Evolutionary conservation across 2,797 vertebrate genomes (phyloP).

Genomic region (Lacerta bilineata): DNA sequence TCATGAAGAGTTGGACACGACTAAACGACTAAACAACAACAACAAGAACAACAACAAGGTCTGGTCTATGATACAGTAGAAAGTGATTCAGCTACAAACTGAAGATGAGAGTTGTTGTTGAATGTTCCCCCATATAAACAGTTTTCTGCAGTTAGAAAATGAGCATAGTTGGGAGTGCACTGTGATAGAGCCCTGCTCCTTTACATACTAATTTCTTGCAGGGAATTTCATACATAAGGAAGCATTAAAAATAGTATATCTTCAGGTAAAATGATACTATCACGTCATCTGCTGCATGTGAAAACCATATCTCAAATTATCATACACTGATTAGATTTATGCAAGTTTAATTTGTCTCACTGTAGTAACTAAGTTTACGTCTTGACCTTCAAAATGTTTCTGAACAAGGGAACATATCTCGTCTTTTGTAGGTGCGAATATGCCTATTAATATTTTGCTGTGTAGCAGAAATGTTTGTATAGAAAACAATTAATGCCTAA

Average conservation of each 20-base stretch:
- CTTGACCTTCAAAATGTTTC: slow-evolving; percentile 30
- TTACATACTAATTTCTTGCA: neutral
- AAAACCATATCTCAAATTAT: neutral
- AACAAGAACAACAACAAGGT: neutral
- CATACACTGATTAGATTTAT: neutral
- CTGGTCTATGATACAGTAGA: neutral
- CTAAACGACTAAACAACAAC: too few species aligned
- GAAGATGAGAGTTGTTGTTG: neutral
- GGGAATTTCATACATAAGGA: neutral
- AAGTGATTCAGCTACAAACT: neutral
- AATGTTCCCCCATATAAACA: neutral
- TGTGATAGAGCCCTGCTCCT: neutral
- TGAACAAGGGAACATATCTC: slow-evolving; percentile 17
- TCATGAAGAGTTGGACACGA: too few species aligned
- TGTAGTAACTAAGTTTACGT: neutral
- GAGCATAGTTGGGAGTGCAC: neutral
- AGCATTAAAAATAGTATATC: neutral
- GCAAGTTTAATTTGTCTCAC: slow-evolving; percentile 4
- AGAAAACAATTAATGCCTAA: slow-evolving; percentile 1
- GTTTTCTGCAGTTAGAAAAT: neutral
- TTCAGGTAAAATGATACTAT: neutral
- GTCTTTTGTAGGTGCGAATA: neutral
- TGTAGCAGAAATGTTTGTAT: slow-evolving; percentile 17
- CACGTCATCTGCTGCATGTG: neutral
- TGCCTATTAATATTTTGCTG: slow-evolving; percentile 38